Percentiles rank a stretch among this genome's conserved stretches.
Conservation (phyloP, 2,113 vertebrate genomes). For the Apodemus speciosus region DNA sequence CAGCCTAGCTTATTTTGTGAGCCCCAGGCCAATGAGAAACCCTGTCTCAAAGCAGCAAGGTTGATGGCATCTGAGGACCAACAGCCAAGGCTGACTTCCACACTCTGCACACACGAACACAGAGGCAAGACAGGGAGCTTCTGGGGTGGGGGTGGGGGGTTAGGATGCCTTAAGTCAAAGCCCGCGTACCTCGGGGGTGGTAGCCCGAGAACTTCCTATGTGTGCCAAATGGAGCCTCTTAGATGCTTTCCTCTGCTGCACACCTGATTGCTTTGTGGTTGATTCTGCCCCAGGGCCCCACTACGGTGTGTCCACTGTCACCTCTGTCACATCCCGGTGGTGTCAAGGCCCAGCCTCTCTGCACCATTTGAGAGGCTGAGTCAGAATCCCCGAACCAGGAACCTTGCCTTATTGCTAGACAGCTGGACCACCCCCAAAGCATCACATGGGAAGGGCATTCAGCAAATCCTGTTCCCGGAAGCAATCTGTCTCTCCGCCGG, state of each 20-base stretch:
- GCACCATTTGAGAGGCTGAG: neutral
- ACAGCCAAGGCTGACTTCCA: neutral
- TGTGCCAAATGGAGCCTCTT: neutral
- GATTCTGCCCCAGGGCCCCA: rapidly evolving
- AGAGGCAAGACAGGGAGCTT: neutral
- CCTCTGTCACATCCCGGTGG: neutral
- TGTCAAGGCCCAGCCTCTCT: neutral
- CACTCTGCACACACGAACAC: neutral
- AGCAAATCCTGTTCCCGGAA: conserved; percentile 62
- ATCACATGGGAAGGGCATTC: neutral
- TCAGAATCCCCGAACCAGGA: neutral
- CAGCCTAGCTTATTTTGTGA: neutral
- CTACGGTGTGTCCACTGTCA: rapidly evolving
- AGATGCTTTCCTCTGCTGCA: neutral
- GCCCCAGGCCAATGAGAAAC: neutral
- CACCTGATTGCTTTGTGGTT: too few relatives aligned
- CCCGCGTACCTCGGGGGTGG: neutral
- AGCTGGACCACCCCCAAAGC: conserved; percentile 48
- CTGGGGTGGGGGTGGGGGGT: rapidly evolving
- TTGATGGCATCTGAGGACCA: neutral
- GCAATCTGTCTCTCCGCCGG: conserved; percentile 50
- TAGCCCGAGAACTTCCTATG: too few relatives aligned
- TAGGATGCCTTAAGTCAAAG: neutral
- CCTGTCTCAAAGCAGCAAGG: too few relatives aligned
- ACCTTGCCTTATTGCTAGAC: conserved; percentile 9